Percentiles rank a stretch among this genome's conserved stretches.
Conservation (phyloP, 2,888 invertebrate species). For the Holacanthella duospinosa region DNA sequence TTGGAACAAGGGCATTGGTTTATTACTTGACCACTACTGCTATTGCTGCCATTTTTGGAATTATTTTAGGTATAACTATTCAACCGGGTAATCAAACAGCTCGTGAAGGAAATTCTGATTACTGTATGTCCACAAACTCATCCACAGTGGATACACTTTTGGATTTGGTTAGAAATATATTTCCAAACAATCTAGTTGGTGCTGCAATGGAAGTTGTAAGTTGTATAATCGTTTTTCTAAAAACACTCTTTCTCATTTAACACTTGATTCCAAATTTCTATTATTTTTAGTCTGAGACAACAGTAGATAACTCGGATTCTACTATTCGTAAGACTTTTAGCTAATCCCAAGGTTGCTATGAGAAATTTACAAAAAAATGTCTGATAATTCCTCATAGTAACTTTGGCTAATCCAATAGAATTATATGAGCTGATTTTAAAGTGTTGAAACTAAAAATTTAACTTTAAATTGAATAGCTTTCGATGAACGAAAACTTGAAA, state of each 20-base stretch:
- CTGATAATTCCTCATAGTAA: too few species aligned
- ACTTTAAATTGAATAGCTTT: slow-evolving; percentile 10
- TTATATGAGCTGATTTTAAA: too few species aligned
- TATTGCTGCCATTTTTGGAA: slow-evolving; percentile 79
- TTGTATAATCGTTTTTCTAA: neutral
- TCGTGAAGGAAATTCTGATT: slow-evolving; percentile 20
- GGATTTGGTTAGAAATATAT: slow-evolving; percentile 58
- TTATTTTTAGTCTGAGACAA: slow-evolving; percentile 2
- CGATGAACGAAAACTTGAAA: slow-evolving; percentile 7
- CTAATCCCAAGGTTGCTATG: too few species aligned
- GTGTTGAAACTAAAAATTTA: too few species aligned
- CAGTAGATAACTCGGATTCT: neutral
- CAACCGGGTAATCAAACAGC: slow-evolving; percentile 53
- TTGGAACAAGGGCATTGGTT: slow-evolving; percentile 70
- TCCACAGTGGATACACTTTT: slow-evolving; percentile 65
- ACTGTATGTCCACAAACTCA: slow-evolving; percentile 47
- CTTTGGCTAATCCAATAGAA: too few species aligned
- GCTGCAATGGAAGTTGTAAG: slow-evolving; percentile 15
- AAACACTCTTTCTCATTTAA: too few species aligned
- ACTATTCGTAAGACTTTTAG: slow-evolving; percentile 1
- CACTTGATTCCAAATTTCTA: neutral
- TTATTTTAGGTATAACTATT: slow-evolving; percentile 78
- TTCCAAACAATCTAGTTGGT: slow-evolving; percentile 42
- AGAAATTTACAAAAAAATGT: too few species aligned
- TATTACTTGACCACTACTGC: slow-evolving; percentile 89